Percentiles rank a stretch among this genome's conserved stretches.
Evolutionary conservation across 2,113 vertebrate species (phyloP).

Genomic region (Podilymbus podiceps): DNA sequence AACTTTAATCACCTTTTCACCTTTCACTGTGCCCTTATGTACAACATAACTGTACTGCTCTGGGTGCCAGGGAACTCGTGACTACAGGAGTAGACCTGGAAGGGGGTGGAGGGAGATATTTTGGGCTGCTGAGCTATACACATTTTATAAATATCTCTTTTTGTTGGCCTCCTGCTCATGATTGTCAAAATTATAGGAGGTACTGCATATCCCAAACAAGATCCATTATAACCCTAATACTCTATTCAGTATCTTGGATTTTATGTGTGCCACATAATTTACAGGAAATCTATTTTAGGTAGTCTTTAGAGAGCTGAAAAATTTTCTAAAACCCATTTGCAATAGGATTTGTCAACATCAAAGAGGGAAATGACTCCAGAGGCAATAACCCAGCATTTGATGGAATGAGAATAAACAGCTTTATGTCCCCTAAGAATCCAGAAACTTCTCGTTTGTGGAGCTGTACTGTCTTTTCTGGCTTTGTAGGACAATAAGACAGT

Average conservation of each 20-base stretch:
- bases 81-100: not conserved
- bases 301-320: not conserved
- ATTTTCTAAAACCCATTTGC: slow-evolving; percentile 2
- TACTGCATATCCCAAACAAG: not conserved
- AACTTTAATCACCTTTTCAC: slow-evolving; percentile 20
- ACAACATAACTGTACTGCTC: not conserved
- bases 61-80: not conserved
- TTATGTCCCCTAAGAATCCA: not conserved
- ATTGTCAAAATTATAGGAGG: not conserved
- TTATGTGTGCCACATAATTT: not conserved
- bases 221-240: not conserved
- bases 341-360: slow-evolving; percentile 14
- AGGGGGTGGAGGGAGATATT: not conserved
- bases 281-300: slow-evolving; percentile 10
- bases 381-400: slow-evolving; percentile 9
- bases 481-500: not conserved
- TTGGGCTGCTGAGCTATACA: not conserved
- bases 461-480: not conserved
- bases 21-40: not conserved
- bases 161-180: not conserved
- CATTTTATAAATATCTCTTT: slow-evolving; percentile 7
- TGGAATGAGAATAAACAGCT: not conserved
- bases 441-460: slow-evolving; percentile 6
- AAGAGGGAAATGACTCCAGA: not conserved
- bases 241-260: not conserved